A percentile compares a stretch with the other conserved stretches of the same genome.
These are phyloP conservation scores for Empidonax traillii DNA, from an alignment of 2,113 vertebrate genomes.

Conservation along the genomic window DNA sequence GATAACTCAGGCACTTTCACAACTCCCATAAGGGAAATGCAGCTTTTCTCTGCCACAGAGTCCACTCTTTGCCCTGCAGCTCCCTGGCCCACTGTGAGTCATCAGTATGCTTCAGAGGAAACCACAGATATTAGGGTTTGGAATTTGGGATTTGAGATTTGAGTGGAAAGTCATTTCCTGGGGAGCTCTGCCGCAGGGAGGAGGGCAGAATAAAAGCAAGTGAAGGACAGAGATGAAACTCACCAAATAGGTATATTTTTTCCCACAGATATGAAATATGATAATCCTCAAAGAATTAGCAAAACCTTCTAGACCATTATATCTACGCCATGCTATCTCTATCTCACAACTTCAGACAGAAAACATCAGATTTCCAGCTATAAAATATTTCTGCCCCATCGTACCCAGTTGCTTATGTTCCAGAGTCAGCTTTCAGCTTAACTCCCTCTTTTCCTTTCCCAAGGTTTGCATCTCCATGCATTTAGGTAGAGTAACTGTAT, in stretches of 20 bases:
- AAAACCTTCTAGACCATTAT: not conserved
- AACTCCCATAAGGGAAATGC: not conserved
- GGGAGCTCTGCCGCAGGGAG: not conserved
- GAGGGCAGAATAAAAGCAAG: not conserved
- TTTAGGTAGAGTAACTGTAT: not conserved
- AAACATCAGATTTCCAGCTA: not conserved
- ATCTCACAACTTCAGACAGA: not conserved
- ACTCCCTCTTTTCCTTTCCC: not conserved
- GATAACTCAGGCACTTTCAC: not conserved
- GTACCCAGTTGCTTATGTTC: not conserved
- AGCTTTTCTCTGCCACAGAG: not conserved
- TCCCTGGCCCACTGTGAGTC: not conserved
- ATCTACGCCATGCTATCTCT: not conserved
- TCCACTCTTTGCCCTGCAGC: not conserved
- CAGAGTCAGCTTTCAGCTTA: not conserved
- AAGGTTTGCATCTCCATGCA: not conserved
- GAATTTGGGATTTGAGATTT: not conserved
- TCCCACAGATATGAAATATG: not conserved
- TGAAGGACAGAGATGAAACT: not conserved
- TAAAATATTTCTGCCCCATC: not conserved
- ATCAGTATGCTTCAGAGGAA: not conserved
- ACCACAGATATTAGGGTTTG: not conserved
- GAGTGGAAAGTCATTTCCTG: not conserved
- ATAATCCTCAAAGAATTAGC: not conserved
- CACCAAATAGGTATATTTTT: not conserved